Conservation (phyloP, 2,797 vertebrate genomes). For the Hippoglossus hippoglossus region DNA sequence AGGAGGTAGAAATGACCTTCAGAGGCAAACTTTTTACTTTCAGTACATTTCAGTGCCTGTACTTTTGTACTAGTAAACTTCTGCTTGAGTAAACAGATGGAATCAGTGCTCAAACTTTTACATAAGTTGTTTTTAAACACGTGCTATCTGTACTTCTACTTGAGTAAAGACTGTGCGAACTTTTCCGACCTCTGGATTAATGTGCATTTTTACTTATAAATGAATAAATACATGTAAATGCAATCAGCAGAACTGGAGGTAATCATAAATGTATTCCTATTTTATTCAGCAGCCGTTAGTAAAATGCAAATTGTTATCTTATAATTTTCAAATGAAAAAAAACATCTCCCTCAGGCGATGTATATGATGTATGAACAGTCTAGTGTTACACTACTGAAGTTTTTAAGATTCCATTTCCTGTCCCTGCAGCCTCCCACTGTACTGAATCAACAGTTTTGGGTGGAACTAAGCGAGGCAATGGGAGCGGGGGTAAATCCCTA, state of each 20-base stretch:
- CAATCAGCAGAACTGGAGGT: background rate
- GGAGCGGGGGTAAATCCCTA: slow-evolving; percentile 30
- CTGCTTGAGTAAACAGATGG: no score
- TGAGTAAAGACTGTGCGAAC: no score
- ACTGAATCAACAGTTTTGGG: slow-evolving; percentile 26
- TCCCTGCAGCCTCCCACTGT: slow-evolving; percentile 46
- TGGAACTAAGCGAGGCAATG: slow-evolving; percentile 27
- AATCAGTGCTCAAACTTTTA: no score
- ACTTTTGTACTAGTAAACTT: no score
- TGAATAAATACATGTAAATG: slow-evolving; percentile 31
- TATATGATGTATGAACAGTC: slow-evolving; percentile 26
- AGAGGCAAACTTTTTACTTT: no score
- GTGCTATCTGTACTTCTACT: no score
- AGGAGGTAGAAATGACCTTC: no score
- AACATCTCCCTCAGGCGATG: slow-evolving; percentile 3
- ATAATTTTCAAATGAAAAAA: background rate
- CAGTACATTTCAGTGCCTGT: no score
- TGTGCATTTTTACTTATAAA: slow-evolving; percentile 6
- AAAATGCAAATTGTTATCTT: background rate
- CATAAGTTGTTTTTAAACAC: no score
- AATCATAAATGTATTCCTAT: slow-evolving; percentile 5
- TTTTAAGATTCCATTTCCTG: slow-evolving; percentile 23
- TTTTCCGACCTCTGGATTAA: background rate
- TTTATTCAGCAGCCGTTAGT: slow-evolving; percentile 6
- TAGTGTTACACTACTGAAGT: slow-evolving; percentile 20